Conservation (phyloP, 1,140 invertebrate genomes). For the Aphelenchoides fujianensis region DNA sequence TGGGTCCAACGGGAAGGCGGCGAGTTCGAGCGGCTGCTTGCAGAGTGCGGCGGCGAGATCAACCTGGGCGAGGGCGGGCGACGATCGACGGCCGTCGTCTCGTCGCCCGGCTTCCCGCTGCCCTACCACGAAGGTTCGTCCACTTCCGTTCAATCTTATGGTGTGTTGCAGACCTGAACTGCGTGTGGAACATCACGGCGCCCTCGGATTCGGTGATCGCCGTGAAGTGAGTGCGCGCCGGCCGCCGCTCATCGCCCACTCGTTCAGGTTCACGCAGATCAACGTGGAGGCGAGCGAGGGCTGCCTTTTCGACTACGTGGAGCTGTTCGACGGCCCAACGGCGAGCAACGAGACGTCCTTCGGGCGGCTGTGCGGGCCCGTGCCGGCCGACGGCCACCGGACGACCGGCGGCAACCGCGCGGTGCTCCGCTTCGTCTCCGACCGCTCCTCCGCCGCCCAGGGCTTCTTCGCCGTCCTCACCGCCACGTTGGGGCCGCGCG, state of each 20-base stretch:
- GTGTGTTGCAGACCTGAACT: too few relatives aligned
- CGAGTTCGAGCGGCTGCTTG: conserved; percentile 10
- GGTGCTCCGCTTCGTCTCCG: conserved; percentile 50
- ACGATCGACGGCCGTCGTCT: conserved; percentile 47
- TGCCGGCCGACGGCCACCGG: conserved; percentile 31
- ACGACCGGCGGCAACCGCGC: conserved; percentile 32
- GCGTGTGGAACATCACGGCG: conserved; percentile 64
- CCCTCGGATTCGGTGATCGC: conserved; percentile 56
- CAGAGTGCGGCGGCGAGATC: conserved; percentile 58
- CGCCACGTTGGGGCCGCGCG: conserved; percentile 49
- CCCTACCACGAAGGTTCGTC: conserved; percentile 64
- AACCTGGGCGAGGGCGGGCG: conserved; percentile 26
- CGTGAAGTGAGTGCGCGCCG: conserved; percentile 45
- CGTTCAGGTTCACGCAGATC: conserved; percentile 46
- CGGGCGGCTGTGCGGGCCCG: conserved; percentile 28
- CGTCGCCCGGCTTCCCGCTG: conserved; percentile 64
- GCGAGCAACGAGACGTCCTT: conserved; percentile 28
- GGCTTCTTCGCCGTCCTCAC: conserved; percentile 52
- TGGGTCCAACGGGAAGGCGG: neutral
- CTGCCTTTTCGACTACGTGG: conserved; percentile 54
- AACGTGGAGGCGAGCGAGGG: conserved; percentile 40
- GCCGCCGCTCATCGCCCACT: neutral
- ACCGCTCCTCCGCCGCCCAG: conserved; percentile 37
- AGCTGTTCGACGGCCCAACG: conserved; percentile 54
- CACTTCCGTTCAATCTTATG: too few relatives aligned